A percentile compares a stretch with the other conserved stretches of the same genome.
phyloP scores from a whole-genome alignment of 2,888 invertebrate genomes.

The Yponomeuta evonymella region DNA sequence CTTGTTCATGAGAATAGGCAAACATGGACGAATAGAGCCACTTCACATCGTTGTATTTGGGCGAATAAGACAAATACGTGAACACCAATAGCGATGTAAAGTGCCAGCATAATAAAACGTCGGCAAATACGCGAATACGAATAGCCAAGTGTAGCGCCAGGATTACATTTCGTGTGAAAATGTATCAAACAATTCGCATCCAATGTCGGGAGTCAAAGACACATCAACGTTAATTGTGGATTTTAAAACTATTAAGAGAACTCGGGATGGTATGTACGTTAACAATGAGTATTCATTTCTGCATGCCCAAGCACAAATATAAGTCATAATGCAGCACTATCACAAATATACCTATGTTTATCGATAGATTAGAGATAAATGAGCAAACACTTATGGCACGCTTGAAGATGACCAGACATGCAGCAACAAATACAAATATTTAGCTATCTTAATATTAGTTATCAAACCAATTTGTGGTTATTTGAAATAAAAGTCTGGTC shows the following conservation, averaged over 20 bases:
- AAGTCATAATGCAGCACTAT: slow-evolving; percentile 37
- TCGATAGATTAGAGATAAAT: slow-evolving; percentile 21
- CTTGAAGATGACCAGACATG: slow-evolving; percentile 73
- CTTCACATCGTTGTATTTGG: too few species aligned
- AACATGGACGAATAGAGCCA: too few species aligned
- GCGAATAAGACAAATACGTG: too few species aligned
- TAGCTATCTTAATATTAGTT: background rate
- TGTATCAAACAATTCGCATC: too few species aligned
- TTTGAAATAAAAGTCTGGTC: slow-evolving; percentile 53
- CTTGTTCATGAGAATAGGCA: too few species aligned
- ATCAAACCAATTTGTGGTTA: background rate
- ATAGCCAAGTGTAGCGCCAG: too few species aligned
- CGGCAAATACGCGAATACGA: too few species aligned
- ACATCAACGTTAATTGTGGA: background rate
- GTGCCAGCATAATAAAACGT: too few species aligned
- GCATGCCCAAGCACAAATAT: slow-evolving; percentile 74
- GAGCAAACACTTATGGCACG: slow-evolving; percentile 33
- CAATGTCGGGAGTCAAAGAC: too few species aligned
- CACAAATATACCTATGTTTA: slow-evolving; percentile 28
- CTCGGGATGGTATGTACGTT: slow-evolving; percentile 45
- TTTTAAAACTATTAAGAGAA: slow-evolving; percentile 35
- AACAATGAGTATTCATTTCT: slow-evolving; percentile 65
- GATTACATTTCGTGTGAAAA: too few species aligned
- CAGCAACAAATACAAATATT: slow-evolving; percentile 53
- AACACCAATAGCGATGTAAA: too few species aligned